phyloP scores from a whole-genome alignment of 64 coral and sea anemone species.

The Dendronephthya gigantea region DNA sequence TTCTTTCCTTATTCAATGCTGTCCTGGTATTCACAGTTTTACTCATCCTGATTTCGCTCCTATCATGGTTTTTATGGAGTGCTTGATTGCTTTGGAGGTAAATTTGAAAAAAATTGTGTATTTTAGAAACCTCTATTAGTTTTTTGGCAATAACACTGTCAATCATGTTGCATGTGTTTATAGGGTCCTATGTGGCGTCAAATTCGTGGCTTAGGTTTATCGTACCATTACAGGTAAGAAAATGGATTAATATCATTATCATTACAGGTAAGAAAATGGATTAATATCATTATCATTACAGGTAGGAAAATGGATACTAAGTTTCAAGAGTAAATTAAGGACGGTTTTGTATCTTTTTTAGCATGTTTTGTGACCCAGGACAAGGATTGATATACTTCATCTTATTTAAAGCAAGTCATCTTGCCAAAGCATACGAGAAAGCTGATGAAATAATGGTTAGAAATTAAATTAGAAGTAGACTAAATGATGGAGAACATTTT shows the following conservation, averaged over 20 bases:
- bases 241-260: not conserved
- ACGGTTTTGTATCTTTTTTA: constrained; percentile 15
- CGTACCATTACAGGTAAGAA: constrained; percentile 71
- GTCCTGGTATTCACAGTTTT: constrained; percentile 34
- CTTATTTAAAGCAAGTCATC: constrained; percentile 72
- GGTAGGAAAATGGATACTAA: not conserved
- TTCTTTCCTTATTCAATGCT: constrained; percentile 51
- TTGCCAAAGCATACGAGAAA: constrained; percentile 91
- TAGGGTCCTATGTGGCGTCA: constrained; percentile 99
- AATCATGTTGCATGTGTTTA: not conserved
- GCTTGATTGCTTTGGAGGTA: constrained; percentile 56
- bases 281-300: no score
- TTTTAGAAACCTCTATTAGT: no score
- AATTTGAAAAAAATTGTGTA: no score
- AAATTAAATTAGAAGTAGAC: not conserved
- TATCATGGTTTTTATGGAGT: constrained; percentile 66
- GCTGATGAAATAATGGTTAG: constrained; percentile 88
- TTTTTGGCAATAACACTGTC: no score
- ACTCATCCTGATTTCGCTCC: constrained; percentile 47
- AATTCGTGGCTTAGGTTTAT: constrained; percentile 78
- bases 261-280: not conserved
- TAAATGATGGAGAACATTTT: not conserved
- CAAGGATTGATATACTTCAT: constrained; percentile 53
- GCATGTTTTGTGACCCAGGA: constrained; percentile 59
- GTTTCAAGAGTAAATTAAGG: no score